Percentiles rank a stretch among this genome's conserved stretches.
Conservation (phyloP, 2,113 vertebrate genomes). For the Ochotona curzoniae region DNA sequence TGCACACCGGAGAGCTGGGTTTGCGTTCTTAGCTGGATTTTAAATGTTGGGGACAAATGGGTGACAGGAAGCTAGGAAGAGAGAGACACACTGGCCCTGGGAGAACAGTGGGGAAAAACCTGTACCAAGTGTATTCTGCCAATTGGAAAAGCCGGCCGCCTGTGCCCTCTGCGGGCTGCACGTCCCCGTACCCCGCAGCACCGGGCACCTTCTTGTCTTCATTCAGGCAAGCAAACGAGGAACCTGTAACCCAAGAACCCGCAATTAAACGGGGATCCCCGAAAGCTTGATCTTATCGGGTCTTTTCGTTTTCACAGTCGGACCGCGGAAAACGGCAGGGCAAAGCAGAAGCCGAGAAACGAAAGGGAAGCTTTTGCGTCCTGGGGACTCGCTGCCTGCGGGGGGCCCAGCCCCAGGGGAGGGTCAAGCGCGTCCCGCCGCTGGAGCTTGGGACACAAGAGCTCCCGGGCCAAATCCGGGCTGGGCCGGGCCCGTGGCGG, state of each 20-base stretch:
- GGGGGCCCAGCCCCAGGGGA: background rate
- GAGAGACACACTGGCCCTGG: background rate
- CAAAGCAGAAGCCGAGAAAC: slow-evolving; percentile 27
- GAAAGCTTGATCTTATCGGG: background rate
- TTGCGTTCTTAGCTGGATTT: background rate
- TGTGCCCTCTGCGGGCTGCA: background rate
- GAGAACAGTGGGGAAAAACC: background rate
- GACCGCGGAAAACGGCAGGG: background rate
- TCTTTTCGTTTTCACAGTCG: slow-evolving; percentile 53
- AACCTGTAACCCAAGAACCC: background rate
- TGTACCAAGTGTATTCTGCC: background rate
- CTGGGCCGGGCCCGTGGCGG: no score
- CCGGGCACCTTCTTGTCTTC: background rate
- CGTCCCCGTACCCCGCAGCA: background rate
- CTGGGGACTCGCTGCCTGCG: fast-evolving
- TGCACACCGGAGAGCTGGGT: background rate
- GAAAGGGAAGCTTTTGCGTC: background rate
- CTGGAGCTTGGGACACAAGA: background rate
- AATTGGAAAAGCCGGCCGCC: background rate
- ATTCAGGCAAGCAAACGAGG: background rate
- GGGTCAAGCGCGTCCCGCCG: background rate
- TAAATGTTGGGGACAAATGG: background rate
- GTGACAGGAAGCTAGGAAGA: background rate
- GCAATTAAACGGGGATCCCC: background rate
- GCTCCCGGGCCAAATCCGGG: background rate